Evolutionary conservation across 2,888 invertebrate genomes (phyloP), one percentile per base, ranked within the genome.

Genomic region (Amiota communis): DNA sequence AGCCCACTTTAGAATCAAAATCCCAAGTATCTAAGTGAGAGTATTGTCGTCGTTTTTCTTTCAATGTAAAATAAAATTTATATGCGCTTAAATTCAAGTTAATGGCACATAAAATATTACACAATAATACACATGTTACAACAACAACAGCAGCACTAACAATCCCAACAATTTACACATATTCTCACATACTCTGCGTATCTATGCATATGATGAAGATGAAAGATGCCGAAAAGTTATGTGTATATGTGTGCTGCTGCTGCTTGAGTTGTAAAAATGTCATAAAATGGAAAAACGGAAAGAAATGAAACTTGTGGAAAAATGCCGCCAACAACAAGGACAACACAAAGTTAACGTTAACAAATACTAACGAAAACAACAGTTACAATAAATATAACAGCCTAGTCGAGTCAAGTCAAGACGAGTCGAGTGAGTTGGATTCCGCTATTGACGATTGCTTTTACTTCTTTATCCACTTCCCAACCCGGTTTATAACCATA

Each of bases 101-200:
- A 75, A 74, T 75, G 73, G 75, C 73, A 67, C 73, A 75, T 75
- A 73, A 75, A 75, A 75, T 75, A 75, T 73, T 73, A 75, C 72
- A 75, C 74, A 75, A 71, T 63, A 75, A 74, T 74, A 71, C 71
- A 72, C 71, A 74, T 71, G 74, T 72, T 68, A 49, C 67, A 68
- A 51, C 56, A 49, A 65, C 46, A 49, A 48, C 49, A 56, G 15
- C 46, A 61, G 53, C 56, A 15, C 57, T 13, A 63, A 64, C 46
- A 61, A 51, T 8, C 13, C 53, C 64, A 64, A 65, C 65, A 48
- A 70, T 10, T 68, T 67, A 51, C 36, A 65, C 70, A 15, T 23
- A 72, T 20, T 13, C 46, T 11, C n/a, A 59, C 47, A 64, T 53
- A 71, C 36, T 36, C 36, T 2, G 36, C 15, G n/a, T 63, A 36